Percentiles rank a stretch among this genome's conserved stretches.
Conservation (phyloP, 2,113 vertebrate genomes). For the Arizona elegans region DNA sequence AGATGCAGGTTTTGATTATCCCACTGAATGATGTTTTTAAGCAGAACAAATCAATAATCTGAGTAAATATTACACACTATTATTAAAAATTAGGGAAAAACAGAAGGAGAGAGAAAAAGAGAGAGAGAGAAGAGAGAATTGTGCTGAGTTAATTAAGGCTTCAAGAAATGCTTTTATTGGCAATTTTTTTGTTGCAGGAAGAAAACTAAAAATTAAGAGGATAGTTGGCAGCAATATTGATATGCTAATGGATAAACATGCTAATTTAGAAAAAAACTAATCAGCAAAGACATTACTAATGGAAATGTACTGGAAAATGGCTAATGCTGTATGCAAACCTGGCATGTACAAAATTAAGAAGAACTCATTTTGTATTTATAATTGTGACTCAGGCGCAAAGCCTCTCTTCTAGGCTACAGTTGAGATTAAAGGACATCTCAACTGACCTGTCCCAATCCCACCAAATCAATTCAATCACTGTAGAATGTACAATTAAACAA, state of each 20-base stretch:
- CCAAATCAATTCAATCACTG: slow-evolving; percentile 33
- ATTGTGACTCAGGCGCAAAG: slow-evolving; percentile 64
- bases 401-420: slow-evolving; percentile 51
- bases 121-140: slow-evolving; percentile 59
- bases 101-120: slow-evolving; percentile 46
- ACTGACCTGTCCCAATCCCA: slow-evolving; percentile 36
- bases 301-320: slow-evolving; percentile 81
- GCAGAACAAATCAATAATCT: slow-evolving; percentile 73
- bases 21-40: slow-evolving; percentile 65
- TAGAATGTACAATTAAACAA: slow-evolving; percentile 26
- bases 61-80: slow-evolving; percentile 75
- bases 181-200: slow-evolving; percentile 77
- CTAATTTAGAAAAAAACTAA: slow-evolving; percentile 82
- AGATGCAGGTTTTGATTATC: slow-evolving; percentile 66
- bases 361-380: slow-evolving; percentile 69
- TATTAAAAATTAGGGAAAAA: slow-evolving; percentile 71
- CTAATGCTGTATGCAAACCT: slow-evolving; percentile 78
- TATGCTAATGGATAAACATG: slow-evolving; percentile 83
- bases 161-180: slow-evolving; percentile 81
- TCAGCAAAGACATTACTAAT: slow-evolving; percentile 83
- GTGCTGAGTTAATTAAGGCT: slow-evolving; percentile 78
- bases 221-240: slow-evolving; percentile 82
- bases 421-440: slow-evolving; percentile 52
- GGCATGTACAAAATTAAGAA: slow-evolving; percentile 72
- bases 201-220: slow-evolving; percentile 82